Evolutionary conservation across 2,888 invertebrate genomes (phyloP).

Genomic region (Harpalus rubripes): DNA sequence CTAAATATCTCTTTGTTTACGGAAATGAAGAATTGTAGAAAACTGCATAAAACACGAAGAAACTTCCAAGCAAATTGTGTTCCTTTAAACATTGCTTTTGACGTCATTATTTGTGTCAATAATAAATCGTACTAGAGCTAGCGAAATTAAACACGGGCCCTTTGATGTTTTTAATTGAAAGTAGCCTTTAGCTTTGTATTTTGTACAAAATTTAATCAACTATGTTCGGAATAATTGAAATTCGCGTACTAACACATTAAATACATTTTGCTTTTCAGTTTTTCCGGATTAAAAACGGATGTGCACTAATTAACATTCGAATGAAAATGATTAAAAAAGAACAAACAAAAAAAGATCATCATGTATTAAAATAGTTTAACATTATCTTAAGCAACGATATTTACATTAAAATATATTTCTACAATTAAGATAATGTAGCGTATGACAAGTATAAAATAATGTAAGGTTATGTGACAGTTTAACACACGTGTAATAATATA

Average conservation of each 20-base stretch:
- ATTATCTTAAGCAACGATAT: not conserved
- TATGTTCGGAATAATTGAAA: constrained; percentile 7
- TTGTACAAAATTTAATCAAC: constrained; percentile 22
- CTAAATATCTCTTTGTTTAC: not conserved
- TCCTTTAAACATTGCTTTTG: not conserved
- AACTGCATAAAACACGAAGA: not conserved
- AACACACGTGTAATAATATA: too few species aligned
- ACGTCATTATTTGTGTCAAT: constrained; percentile 25
- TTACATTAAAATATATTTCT: too few species aligned
- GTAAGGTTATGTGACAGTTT: too few species aligned
- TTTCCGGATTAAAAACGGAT: not conserved
- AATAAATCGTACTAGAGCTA: constrained; percentile 13
- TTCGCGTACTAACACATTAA: not conserved
- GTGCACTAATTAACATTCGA: not conserved
- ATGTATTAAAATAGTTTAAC: not conserved
- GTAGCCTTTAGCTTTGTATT: constrained; percentile 18
- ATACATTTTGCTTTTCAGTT: not conserved
- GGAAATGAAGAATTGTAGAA: not conserved
- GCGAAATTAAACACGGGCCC: constrained; percentile 10
- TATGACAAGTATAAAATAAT: too few species aligned
- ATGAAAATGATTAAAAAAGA: not conserved
- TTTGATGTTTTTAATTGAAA: constrained; percentile 39
- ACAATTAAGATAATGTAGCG: too few species aligned
- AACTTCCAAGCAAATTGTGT: not conserved
- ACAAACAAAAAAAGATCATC: not conserved